Conservation (phyloP, 2,113 vertebrate species). For the Tragelaphus strepsiceros region DNA sequence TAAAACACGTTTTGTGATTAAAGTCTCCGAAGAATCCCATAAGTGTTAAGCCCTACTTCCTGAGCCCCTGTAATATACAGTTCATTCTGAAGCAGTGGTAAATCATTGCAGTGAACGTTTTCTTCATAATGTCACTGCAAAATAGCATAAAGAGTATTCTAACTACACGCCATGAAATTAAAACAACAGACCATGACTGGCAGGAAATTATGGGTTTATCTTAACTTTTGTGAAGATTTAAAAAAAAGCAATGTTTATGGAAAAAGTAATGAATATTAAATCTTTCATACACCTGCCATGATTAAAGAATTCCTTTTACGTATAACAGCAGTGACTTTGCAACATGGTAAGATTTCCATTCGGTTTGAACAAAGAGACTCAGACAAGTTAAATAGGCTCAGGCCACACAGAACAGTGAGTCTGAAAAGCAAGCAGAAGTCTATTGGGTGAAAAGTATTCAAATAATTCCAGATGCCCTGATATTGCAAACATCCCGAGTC, state of each 20-base stretch:
- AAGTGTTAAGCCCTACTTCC: slow-evolving; percentile 5
- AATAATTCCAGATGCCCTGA: background rate
- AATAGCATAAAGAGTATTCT: slow-evolving; percentile 8
- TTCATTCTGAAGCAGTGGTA: slow-evolving; percentile 1
- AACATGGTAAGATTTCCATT: background rate
- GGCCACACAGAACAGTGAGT: background rate
- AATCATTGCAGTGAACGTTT: slow-evolving; percentile 31
- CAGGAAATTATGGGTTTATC: slow-evolving; percentile 5
- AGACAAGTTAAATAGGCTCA: background rate
- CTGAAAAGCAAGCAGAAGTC: background rate
- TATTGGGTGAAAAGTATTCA: background rate
- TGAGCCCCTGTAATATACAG: background rate
- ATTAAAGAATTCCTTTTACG: slow-evolving; percentile 34
- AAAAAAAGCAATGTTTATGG: background rate
- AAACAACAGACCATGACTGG: slow-evolving; percentile 29
- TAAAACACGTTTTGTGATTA: slow-evolving; percentile 10
- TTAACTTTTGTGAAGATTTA: background rate
- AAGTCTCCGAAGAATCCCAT: slow-evolving; percentile 9
- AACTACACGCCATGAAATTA: slow-evolving; percentile 52
- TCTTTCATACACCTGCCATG: slow-evolving; percentile 30
- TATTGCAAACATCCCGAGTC: background rate
- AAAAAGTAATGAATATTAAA: slow-evolving; percentile 50
- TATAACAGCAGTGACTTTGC: background rate
- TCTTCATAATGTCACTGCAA: slow-evolving; percentile 25
- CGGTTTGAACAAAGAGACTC: background rate